Evolutionary conservation across 2,797 vertebrate genomes (phyloP), one percentile per base, ranked within the genome.

Genomic region (Rhinogobio ventralis): DNA sequence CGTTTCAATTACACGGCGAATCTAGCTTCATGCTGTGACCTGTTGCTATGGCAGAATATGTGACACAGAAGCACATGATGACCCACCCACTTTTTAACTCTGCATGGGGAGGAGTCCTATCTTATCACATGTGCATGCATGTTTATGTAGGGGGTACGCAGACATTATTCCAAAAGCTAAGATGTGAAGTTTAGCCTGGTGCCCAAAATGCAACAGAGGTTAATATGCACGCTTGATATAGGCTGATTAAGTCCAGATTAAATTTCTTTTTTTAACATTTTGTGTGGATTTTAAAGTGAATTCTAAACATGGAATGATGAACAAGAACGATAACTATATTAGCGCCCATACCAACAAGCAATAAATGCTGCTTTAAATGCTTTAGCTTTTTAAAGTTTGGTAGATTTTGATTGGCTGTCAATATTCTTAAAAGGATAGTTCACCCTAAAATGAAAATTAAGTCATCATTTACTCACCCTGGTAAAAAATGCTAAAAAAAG

Each of bases 1-100:
- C 91, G 91, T 92, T 94, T 93, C 92, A 93, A 92, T 95, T 93
- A 94, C 92, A 94, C 81, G 88, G 90, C 81, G 89, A 92, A 86
- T 91, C 93, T 68, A 86, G 86, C 88, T 86, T 89, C 94, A 93
- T 74, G 88, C 92, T 93, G 93, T 89, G 92, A 84, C 83, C 86
- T 81, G 83, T 82, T 73, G 60, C 85, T 84, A 74, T 46, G 51
- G 71, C 89, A 90, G 87, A 84, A 83, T 89, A 23, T 73, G 66
- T 73, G 57, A 74, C 73, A 39, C 30, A 8, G 76, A 87, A 72
- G 74, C 66, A 73, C 55, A 79, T 42, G 83, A 82, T 36, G 60
- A 55, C 33, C 55, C 10, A 4, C 51, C 42, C 42, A 74, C 80
- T 39, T 79, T 86, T 76, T 25, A 79, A 79, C 42, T 68, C 20